Conservation (phyloP, 2,888 invertebrate genomes). For the Drosophila neonasuta region DNA sequence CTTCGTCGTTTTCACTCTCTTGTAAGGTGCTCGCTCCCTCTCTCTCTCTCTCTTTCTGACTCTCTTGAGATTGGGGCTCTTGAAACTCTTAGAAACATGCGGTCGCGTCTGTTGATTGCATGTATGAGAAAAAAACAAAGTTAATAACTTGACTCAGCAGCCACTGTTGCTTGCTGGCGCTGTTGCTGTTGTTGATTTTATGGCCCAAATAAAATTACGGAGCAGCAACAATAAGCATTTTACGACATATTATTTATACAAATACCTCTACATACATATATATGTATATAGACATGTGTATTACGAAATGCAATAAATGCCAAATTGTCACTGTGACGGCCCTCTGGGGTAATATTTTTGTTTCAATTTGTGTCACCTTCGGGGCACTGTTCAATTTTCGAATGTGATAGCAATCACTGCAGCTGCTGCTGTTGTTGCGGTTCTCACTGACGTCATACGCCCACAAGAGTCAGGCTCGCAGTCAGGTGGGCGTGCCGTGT, state of each 20-base stretch:
- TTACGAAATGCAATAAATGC: constrained; percentile 62
- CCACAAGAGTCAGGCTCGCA: neutral
- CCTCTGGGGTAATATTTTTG: constrained; percentile 45
- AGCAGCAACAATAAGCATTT: constrained; percentile 41
- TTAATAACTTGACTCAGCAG: constrained; percentile 39
- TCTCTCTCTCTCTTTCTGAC: neutral
- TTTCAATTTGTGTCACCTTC: constrained; percentile 60
- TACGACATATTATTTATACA: constrained; percentile 39
- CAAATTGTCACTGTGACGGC: constrained; percentile 40
- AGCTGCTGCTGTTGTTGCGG: constrained; percentile 8
- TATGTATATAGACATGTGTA: constrained; percentile 2
- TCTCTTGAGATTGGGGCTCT: constrained; percentile 49
- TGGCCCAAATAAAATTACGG: constrained; percentile 43
- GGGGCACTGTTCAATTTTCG: constrained; percentile 43
- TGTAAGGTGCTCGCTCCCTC: constrained; percentile 20
- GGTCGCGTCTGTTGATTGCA: constrained; percentile 51
- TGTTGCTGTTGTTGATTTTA: constrained; percentile 42
- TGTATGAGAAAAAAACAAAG: constrained; percentile 40
- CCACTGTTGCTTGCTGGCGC: constrained; percentile 23
- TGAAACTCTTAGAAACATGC: constrained; percentile 55
- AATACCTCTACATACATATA: neutral
- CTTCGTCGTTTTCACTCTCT: constrained; percentile 33
- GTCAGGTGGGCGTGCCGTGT: constrained; percentile 20
- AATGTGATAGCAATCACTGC: constrained; percentile 45
- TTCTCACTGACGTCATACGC: constrained; percentile 43